Evolutionary conservation across 35 echinoderm and acorn worm species (phyloP), one percentile per base, ranked within the genome.

Genomic region (Lytechinus pictus): DNA sequence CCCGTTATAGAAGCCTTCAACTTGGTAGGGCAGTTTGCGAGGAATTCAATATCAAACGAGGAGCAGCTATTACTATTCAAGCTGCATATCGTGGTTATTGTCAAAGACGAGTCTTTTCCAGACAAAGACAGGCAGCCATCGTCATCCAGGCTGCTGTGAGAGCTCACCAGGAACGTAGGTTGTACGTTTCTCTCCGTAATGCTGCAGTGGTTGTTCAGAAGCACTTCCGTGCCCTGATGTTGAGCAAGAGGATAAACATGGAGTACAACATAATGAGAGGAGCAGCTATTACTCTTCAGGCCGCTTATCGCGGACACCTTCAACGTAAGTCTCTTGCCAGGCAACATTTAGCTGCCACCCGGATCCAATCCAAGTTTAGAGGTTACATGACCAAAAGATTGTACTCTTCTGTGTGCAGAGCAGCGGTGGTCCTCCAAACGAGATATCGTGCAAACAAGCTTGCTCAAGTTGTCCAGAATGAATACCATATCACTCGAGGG

Each of bases 11-110:
- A 21, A 94, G 95, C 8, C 86, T 91, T 28, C 86, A 86, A 27
- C 91, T 87, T 51, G 94, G 94, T 54, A 71, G 87, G 55, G 61
- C 52, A 13, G 89, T 87, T 7, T 72, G 53, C 11, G 24, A 86
- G n/a, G 28, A 93, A 52, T 98, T 96, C 53, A 95, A 97, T 54
- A 94, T 97, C 58, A 92, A 57, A 14, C 58, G 96, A 33, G 95
- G 98, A 61, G 97, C 96, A 53, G 92, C 89, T 55, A 99, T 99
- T 12, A 96, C 96, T 0, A 19, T 99, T 7, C 98, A 99, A 57
- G 92, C 92, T 13, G 55, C 52, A 9, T 93, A 55, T 27, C 52
- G 92, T 21, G 92, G 92, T 53, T 28, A 14, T 27, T 21, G 27
- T 27, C 92, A 93, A 57, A 54, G 92, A 19, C 51, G 13, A 24